Percentiles rank a stretch among this genome's conserved stretches.
Evolutionary conservation across 2,113 vertebrate species (phyloP).

Genomic region (Calidris pygmaea): DNA sequence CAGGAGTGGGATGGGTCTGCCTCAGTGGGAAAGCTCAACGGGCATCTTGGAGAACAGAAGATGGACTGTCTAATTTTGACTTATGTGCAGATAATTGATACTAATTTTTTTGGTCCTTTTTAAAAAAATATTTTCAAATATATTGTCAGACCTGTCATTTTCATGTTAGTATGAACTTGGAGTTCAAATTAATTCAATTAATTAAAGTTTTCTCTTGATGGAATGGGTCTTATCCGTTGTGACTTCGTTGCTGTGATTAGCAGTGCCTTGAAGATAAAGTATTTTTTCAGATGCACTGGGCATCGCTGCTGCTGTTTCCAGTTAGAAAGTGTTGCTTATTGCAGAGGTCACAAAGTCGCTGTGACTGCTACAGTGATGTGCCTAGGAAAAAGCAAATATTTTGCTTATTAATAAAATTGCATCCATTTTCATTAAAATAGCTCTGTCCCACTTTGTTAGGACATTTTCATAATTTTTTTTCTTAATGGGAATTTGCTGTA

Average conservation of each 20-base stretch:
- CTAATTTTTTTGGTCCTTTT: neutral
- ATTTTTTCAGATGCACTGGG: neutral
- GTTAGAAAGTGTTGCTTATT: neutral
- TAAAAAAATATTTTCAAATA: neutral
- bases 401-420: neutral
- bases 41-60: neutral
- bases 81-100: neutral
- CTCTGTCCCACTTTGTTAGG: neutral
- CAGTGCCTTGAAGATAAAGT: neutral
- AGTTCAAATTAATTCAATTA: neutral
- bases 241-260: neutral
- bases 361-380: neutral
- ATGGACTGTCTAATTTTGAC: neutral
- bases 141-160: neutral
- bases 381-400: neutral
- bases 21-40: neutral
- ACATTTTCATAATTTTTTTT: neutral
- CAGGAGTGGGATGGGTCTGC: fast-evolving
- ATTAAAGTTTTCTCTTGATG: neutral
- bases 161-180: neutral
- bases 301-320: neutral
- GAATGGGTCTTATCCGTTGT: neutral
- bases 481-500: neutral
- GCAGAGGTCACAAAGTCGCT: neutral
- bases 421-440: conserved; percentile 3